Evolutionary conservation across 2,113 vertebrate genomes (phyloP).

Genomic region (Bufo bufo): DNA sequence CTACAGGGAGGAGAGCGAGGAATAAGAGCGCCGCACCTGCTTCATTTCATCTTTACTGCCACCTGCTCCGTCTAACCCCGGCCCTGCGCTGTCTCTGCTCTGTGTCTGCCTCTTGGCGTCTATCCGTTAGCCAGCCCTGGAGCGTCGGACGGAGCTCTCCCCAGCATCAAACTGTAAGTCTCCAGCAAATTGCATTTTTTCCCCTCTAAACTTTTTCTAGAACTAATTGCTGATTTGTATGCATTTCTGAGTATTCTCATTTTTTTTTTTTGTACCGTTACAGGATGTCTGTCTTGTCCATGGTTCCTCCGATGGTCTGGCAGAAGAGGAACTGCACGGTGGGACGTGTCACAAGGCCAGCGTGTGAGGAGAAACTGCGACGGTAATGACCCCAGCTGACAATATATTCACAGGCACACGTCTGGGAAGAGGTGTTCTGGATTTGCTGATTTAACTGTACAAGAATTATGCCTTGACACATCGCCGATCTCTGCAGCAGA

Average conservation of each 20-base stretch:
- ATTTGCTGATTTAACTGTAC: not conserved
- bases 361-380: slow-evolving; percentile 15
- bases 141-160: not conserved
- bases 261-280: not conserved
- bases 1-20: not conserved
- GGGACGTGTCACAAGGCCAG: slow-evolving; percentile 11
- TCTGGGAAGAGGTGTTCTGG: not conserved
- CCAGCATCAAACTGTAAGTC: slow-evolving; percentile 44
- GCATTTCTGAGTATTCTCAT: not conserved
- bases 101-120: not conserved
- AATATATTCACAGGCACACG: not conserved
- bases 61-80: slow-evolving; percentile 31
- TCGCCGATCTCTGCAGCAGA: no score
- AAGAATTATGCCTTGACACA: not conserved
- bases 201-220: not conserved
- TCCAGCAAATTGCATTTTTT: not conserved
- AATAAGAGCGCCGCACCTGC: not conserved
- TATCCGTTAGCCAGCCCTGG: slow-evolving; percentile 13
- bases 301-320: not conserved
- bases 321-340: slow-evolving; percentile 31
- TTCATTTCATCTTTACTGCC: not conserved
- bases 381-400: slow-evolving; percentile 25
- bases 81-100: slow-evolving; percentile 5
- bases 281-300: not conserved
- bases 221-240: not conserved